Evolutionary conservation across 2,888 invertebrate species (phyloP).

Genomic region (Ormia ochracea): DNA sequence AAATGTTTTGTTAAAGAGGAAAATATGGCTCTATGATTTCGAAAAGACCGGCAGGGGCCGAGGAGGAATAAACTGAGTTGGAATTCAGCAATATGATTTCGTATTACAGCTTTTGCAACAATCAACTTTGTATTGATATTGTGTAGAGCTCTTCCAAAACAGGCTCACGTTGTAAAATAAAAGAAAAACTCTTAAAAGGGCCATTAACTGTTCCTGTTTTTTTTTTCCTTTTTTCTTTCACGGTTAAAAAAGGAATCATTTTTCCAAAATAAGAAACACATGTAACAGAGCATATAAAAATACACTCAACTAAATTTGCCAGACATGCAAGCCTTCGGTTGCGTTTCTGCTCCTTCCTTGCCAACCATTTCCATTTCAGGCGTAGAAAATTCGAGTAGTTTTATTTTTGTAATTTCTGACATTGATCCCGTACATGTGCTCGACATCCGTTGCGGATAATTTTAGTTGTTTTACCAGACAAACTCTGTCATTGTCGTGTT

Average conservation of each 20-base stretch:
- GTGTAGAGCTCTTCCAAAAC: too few species aligned
- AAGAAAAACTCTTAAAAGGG: not conserved
- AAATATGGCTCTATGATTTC: too few species aligned
- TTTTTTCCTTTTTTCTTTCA: too few species aligned
- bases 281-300: not conserved
- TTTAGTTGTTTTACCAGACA: conserved; percentile 55
- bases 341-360: not conserved
- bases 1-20: too few species aligned
- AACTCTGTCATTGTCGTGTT: conserved; percentile 8
- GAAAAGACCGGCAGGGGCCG: too few species aligned
- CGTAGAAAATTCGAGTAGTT: conserved; percentile 1
- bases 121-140: too few species aligned
- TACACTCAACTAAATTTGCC: not conserved
- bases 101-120: too few species aligned
- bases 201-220: not conserved
- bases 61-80: too few species aligned
- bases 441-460: conserved; percentile 65
- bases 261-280: not conserved
- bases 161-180: too few species aligned
- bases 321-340: not conserved
- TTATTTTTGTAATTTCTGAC: conserved; percentile 42
- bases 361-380: not conserved
- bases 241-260: conserved; percentile 1
- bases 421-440: conserved; percentile 66
- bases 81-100: too few species aligned